Evolutionary conservation across 2,113 vertebrate species (phyloP), one percentile per base, ranked within the genome.

Genomic region (Anthoscopus minutus): DNA sequence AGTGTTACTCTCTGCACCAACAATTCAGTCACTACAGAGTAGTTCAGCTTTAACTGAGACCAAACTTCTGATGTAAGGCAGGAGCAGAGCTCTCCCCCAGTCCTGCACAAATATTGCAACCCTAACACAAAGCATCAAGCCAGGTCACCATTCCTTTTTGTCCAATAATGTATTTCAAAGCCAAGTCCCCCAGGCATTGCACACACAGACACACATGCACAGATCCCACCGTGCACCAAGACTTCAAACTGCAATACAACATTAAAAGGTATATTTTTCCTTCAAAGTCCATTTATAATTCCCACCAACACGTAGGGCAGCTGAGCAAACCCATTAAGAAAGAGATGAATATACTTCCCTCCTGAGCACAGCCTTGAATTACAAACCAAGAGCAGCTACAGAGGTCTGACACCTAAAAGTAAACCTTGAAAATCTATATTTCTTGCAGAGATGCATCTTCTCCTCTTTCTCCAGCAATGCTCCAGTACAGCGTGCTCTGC

Each of bases 261-360:
- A 81, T 67, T 86, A 53, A 88, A 84, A 86, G 23, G 67, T 30
- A 10, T 57, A 81, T 92, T 93, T 94, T 86, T 11, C 56, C 83
- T 86, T 86, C 93, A 69, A 86, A 90, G 73, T 50, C 69, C 69
- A 35, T 81, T 88, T 96, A 45, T 81, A 92, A 96, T 88, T 93
- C 93, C 76, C 88, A 90, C 65, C 93, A 88, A 81, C n/a, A 31
- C 88, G 70, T 81, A 65, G 2, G 40, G 61, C 60, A 95, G n/a
- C 67, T 90, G 80, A 81, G 82, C 76, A 94, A 88, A 81, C n/a
- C 88, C 64, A 94, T 96, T 88, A 93, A 92, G 85, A 61, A 54
- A 87, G 62, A 92, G 76, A 90, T 53, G 47, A 93, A 93, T 94
- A 93, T 37, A 95, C 67, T 65, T 71, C 28, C 56, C 76, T 62